Evolutionary conservation across 2,888 invertebrate species (phyloP).

Genomic region (Oscheius sp.): DNA sequence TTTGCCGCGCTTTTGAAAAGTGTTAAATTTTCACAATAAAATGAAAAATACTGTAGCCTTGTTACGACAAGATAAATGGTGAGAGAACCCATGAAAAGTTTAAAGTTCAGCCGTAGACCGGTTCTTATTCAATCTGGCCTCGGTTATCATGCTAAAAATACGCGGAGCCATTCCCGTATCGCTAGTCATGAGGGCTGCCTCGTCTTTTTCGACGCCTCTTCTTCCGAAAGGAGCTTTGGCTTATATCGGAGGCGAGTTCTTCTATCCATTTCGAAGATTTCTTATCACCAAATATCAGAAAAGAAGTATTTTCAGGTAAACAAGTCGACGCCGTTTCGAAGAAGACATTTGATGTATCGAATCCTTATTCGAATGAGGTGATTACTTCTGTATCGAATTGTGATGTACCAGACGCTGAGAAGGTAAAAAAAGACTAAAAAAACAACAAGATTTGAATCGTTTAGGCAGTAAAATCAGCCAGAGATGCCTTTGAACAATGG

Average conservation of each 20-base stretch:
- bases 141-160: constrained; percentile 22
- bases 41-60: not conserved
- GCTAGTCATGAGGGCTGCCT: constrained; percentile 31
- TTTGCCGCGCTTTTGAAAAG: not conserved
- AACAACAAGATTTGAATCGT: no score
- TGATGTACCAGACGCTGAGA: constrained; percentile 64
- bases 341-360: constrained; percentile 63
- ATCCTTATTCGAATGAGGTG: constrained; percentile 63
- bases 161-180: constrained; percentile 10
- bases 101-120: constrained; percentile 32
- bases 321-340: constrained; percentile 53
- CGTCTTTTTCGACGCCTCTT: constrained; percentile 37
- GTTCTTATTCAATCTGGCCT: constrained; percentile 10
- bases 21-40: not conserved
- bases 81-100: constrained; percentile 27
- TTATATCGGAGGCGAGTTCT: constrained; percentile 64
- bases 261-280: not conserved
- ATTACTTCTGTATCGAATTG: constrained; percentile 65
- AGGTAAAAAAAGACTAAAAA: constrained; percentile 43
- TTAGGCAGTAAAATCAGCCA: constrained; percentile 66
- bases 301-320: constrained; percentile 39
- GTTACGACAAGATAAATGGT: constrained; percentile 25
- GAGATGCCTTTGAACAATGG: constrained; percentile 65
- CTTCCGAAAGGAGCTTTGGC: constrained; percentile 68
- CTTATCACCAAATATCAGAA: not conserved